Conservation (phyloP, 2,888 invertebrate species). For the Lithophane ornitopus region DNA sequence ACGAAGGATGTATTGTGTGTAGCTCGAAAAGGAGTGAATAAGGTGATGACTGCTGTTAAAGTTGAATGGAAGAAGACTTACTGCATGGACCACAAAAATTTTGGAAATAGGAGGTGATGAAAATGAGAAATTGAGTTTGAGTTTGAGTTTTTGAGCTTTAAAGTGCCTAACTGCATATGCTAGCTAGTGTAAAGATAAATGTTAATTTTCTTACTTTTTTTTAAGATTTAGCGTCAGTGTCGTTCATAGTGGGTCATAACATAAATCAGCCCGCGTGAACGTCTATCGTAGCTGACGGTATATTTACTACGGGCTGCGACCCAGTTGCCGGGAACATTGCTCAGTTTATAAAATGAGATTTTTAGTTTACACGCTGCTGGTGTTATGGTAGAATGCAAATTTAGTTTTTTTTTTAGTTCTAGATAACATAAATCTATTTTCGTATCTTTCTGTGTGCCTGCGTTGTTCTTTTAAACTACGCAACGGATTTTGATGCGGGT, state of each 20-base stretch:
- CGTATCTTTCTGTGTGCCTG: not conserved
- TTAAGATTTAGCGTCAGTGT: conserved; percentile 72
- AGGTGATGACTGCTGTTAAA: not conserved
- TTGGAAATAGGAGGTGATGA: not conserved
- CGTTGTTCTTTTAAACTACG: not conserved
- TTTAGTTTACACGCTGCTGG: conserved; percentile 29
- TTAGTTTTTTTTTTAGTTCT: not conserved
- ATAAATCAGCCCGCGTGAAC: conserved; percentile 76
- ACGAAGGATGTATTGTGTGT: not conserved
- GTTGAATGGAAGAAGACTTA: not conserved
- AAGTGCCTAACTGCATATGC: not conserved
- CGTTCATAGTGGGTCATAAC: conserved; percentile 74
- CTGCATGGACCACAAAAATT: not conserved
- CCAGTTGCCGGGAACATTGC: conserved; percentile 63
- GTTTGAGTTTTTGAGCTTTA: too few relatives aligned
- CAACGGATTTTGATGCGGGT: not conserved
- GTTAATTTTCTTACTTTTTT: conserved; percentile 21
- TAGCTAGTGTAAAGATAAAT: conserved; percentile 15
- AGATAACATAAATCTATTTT: not conserved
- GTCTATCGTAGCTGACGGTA: conserved; percentile 73
- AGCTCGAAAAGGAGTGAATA: not conserved
- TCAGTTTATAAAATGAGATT: conserved; percentile 57
- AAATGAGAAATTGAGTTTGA: too few relatives aligned
- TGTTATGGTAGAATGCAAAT: not conserved
- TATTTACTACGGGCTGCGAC: conserved; percentile 71